phyloP scores from a whole-genome alignment of 2,888 invertebrate genomes.

The Heterodera filipjevi region DNA sequence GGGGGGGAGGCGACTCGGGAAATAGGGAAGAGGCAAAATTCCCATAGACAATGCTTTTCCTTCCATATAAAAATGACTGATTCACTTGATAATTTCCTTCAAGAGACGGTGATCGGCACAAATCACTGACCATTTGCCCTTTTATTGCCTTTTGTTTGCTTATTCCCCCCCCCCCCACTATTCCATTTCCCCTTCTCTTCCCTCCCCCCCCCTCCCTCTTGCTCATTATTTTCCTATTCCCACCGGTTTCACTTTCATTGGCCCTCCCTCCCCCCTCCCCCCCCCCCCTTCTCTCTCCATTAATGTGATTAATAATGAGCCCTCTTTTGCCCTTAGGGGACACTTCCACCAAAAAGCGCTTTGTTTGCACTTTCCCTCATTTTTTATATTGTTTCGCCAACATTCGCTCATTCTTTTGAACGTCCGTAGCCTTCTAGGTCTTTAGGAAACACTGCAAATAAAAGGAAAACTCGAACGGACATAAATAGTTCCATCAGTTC shows the following conservation, averaged over 20 bases:
- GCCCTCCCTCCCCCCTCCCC: neutral
- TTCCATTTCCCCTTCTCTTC: neutral
- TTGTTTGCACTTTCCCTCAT: neutral
- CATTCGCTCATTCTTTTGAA: too few species aligned
- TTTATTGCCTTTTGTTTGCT: neutral
- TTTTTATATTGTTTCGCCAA: neutral
- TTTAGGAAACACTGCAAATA: too few species aligned
- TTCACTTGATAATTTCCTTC: too few species aligned
- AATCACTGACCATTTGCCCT: neutral
- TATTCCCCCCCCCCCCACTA: neutral
- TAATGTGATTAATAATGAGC: conserved; percentile 5
- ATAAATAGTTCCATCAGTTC: too few species aligned
- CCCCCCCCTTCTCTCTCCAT: neutral
- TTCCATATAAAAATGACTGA: too few species aligned
- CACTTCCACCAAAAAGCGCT: neutral
- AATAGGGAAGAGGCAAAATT: neutral
- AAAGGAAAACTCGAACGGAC: too few species aligned
- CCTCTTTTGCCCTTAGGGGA: neutral
- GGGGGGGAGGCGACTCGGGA: neutral
- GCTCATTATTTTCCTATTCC: neutral
- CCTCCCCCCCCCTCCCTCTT: neutral
- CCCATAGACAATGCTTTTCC: too few species aligned
- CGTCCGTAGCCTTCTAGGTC: too few species aligned
- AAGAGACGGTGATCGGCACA: too few species aligned
- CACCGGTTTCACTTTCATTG: neutral